Evolutionary conservation across 2,888 invertebrate genomes (phyloP).

Genomic region (Herminia tarsipennalis): DNA sequence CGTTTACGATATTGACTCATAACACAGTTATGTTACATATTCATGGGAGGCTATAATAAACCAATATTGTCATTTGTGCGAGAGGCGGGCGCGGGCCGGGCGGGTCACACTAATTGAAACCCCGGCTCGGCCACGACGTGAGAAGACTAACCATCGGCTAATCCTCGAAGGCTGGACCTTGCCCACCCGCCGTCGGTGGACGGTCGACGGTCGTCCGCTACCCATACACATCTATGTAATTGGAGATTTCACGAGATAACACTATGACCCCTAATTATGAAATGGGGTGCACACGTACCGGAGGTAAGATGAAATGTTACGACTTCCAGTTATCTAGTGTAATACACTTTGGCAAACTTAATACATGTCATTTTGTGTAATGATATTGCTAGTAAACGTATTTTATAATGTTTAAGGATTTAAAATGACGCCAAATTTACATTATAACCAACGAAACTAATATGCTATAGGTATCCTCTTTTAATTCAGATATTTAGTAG

Average conservation of each 20-base stretch:
- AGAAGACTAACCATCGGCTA: constrained; percentile 78
- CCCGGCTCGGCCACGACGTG: constrained; percentile 74
- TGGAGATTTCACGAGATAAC: constrained; percentile 83
- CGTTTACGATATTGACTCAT: constrained; percentile 43
- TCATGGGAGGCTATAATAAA: constrained; percentile 67
- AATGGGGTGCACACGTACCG: constrained; percentile 52
- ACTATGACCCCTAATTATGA: constrained; percentile 75
- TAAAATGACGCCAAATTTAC: not conserved
- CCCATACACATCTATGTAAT: constrained; percentile 67
- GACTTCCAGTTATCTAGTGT: constrained; percentile 40
- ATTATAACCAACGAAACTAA: not conserved
- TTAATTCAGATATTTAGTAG: too few species aligned
- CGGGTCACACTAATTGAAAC: constrained; percentile 75
- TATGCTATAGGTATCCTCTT: not conserved
- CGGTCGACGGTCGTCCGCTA: constrained; percentile 41
- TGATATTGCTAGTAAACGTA: not conserved
- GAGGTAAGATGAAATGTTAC: constrained; percentile 41
- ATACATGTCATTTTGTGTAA: constrained; percentile 13
- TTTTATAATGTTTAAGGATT: not conserved
- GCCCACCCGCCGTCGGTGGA: constrained; percentile 31
- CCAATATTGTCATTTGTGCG: constrained; percentile 69
- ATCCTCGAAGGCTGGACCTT: constrained; percentile 58
- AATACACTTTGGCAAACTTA: constrained; percentile 24
- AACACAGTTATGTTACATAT: constrained; percentile 57
- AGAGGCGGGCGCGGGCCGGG: constrained; percentile 41